Percentiles rank a stretch among this genome's conserved stretches.
phyloP scores from a whole-genome alignment of 2,888 invertebrate species.

The Cyclophora albipunctata region DNA sequence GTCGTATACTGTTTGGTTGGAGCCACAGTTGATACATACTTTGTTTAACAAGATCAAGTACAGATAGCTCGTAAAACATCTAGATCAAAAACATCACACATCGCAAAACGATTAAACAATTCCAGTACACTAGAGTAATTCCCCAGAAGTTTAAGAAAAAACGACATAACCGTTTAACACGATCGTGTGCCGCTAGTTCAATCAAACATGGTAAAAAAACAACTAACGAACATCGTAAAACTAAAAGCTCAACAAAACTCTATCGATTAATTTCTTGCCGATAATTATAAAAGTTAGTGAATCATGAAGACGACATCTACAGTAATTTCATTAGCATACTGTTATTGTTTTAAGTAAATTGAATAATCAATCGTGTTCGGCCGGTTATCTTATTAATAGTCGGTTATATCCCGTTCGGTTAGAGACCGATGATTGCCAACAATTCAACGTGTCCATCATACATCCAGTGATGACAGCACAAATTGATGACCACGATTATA shows the following conservation, averaged over 20 bases:
- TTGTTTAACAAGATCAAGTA: too few relatives aligned
- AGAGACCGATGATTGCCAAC: slow-evolving; percentile 22
- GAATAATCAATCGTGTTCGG: slow-evolving; percentile 20
- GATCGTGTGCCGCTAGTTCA: too few relatives aligned
- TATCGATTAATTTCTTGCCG: neutral
- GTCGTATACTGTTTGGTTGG: too few relatives aligned
- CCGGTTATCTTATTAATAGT: slow-evolving; percentile 4
- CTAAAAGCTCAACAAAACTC: neutral
- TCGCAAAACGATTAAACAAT: too few relatives aligned
- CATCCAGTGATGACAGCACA: slow-evolving; percentile 20
- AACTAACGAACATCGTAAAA: too few relatives aligned
- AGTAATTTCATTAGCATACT: slow-evolving; percentile 40
- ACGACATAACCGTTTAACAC: too few relatives aligned
- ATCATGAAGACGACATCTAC: slow-evolving; percentile 13
- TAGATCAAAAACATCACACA: too few relatives aligned
- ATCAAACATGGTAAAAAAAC: too few relatives aligned
- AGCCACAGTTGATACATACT: too few relatives aligned
- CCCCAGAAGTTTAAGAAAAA: too few relatives aligned
- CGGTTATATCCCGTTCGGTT: slow-evolving; percentile 17
- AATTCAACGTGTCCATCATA: slow-evolving; percentile 25
- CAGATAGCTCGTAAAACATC: too few relatives aligned
- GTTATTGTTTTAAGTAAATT: slow-evolving; percentile 35
- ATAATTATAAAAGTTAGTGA: neutral
- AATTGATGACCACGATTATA: slow-evolving; percentile 16
- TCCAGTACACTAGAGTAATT: too few relatives aligned